Percentiles rank a stretch among this genome's conserved stretches.
These are phyloP conservation scores for Clarias laeviceps DNA, from an alignment of 2,797 vertebrate species.

Conservation along the genomic window DNA sequence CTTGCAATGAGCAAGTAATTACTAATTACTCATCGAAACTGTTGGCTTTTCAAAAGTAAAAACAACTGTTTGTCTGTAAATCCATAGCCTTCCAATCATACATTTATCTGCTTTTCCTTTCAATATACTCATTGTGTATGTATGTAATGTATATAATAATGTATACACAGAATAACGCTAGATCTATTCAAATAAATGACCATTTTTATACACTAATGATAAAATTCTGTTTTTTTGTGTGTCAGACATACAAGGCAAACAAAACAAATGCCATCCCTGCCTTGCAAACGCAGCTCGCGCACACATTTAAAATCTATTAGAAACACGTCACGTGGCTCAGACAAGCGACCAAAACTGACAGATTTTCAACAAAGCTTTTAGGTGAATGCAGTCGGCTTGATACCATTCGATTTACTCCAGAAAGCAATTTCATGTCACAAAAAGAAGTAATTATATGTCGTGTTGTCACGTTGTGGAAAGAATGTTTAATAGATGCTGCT, in stretches of 20 bases:
- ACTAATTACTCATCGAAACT: not conserved
- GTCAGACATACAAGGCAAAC: not conserved
- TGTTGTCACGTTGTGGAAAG: not conserved
- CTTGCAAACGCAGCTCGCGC: not conserved
- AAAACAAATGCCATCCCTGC: not conserved
- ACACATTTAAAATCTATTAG: not conserved
- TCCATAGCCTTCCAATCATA: not conserved
- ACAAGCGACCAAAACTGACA: not conserved
- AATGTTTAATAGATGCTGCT: slow-evolving; percentile 3
- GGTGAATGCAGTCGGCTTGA: not conserved
- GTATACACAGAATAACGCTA: not conserved
- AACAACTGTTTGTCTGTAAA: not conserved
- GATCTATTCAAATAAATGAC: not conserved
- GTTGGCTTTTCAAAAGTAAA: not conserved
- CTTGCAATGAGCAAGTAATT: not conserved
- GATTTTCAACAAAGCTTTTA: not conserved
- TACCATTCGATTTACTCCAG: not conserved
- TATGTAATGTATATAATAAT: not conserved
- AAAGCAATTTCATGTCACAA: not conserved
- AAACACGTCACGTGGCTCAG: not conserved
- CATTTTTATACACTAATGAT: not conserved
- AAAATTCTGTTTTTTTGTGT: not conserved
- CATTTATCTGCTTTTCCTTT: not conserved
- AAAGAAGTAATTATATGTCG: not conserved
- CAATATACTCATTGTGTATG: not conserved